Evolutionary conservation across 2,888 invertebrate genomes (phyloP), one percentile per base, ranked within the genome.

Genomic region (Oscheius onirici): DNA sequence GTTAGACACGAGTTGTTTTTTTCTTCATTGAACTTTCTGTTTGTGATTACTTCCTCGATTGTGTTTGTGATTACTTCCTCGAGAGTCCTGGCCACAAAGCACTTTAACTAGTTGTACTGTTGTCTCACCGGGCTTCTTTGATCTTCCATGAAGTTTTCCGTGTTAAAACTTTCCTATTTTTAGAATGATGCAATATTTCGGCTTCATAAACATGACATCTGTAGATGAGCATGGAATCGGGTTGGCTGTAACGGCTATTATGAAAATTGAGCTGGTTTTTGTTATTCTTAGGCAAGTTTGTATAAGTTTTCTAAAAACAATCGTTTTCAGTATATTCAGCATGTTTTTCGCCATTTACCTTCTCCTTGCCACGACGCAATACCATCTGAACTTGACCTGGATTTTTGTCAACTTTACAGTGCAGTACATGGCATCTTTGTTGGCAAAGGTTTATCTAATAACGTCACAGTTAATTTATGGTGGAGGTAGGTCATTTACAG

Each of bases 151-250:
- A 6, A 8, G 34, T 34, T 34, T 0, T 34, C 34, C 3, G 34
- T 34, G 3, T 34, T 8, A 34, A n/a, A n/a, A n/a, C n/a, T n/a
- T n/a, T n/a, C n/a, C n/a, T n/a, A n/a, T n/a, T 34, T 34, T 8
- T 34, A 34, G 34, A 34, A 34, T 34, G 15, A 60, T 60, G 60
- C 60, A 60, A 26, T 34, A 49, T 26, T 20, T 63, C 26, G 34
- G 28, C 28, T 49, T 63, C 26, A 46, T 63, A 24, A 63, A 63
- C 20, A 63, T 49, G n/a, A 49, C 63, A n/a, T 63, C 63, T 26
- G 63, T 46, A 3, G 46, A 46, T n/a, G 28, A 63, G n/a, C 26
- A 63, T 20, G 63, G 63, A 11, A 28, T 63, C 24, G 46, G 22
- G 1, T 5, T 11, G 6, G 17, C 15, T 6, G 26, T 49, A 11